Conservation (phyloP, 2,113 vertebrate species). For the Mesembrinibis cayennensis region DNA sequence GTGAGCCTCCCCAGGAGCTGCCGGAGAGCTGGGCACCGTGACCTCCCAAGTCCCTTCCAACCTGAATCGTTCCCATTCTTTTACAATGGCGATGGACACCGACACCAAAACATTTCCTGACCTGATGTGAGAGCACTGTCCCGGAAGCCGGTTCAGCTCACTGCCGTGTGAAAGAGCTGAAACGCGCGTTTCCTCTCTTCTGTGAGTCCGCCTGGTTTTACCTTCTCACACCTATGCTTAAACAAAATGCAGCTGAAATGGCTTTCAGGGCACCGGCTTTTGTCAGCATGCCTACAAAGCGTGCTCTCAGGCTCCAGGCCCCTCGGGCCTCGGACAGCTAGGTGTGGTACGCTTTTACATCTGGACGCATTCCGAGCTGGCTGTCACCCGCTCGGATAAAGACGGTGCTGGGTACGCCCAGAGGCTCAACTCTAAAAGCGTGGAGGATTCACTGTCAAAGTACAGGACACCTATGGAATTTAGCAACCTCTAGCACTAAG, state of each 20-base stretch:
- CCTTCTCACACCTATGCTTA: not conserved
- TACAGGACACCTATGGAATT: not conserved
- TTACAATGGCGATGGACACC: not conserved
- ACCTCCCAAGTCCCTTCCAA: not conserved
- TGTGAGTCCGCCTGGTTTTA: not conserved
- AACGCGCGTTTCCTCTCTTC: not conserved
- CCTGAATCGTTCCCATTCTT: not conserved
- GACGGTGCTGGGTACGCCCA: not conserved
- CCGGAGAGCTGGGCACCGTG: not conserved
- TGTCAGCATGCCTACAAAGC: rapidly evolving
- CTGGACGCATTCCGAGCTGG: not conserved
- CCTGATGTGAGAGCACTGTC: rapidly evolving
- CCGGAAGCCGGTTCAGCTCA: not conserved
- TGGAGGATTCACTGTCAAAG: not conserved
- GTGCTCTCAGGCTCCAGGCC: not conserved
- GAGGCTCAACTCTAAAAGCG: not conserved
- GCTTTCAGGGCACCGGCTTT: not conserved
- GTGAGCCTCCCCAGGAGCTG: not conserved
- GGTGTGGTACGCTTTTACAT: not conserved
- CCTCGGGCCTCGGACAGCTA: not conserved
- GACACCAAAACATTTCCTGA: not conserved
- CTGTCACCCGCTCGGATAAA: not conserved
- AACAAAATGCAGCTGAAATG: not conserved
- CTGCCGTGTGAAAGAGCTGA: not conserved
- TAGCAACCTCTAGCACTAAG: not conserved